These are phyloP conservation scores for Tenthredo distinguenda DNA, from an alignment of 2,888 invertebrate genomes.

Conservation along the genomic window DNA sequence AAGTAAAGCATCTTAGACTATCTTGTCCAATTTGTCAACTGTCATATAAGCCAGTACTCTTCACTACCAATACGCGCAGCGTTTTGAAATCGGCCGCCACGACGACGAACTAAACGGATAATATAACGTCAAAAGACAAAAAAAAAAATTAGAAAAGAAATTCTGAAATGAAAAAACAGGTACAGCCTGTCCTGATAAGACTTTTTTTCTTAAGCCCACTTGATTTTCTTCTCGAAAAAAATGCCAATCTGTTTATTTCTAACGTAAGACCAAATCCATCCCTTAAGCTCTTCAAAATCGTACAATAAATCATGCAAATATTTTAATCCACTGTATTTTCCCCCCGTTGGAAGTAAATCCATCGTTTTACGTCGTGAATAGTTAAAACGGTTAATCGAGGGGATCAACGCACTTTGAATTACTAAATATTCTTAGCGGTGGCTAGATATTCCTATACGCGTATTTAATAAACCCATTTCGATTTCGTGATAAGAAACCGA, in stretches of 20 bases:
- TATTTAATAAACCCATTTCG: neutral
- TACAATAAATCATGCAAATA: slow-evolving; percentile 10
- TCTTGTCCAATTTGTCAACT: neutral
- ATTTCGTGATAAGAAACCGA: neutral
- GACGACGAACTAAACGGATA: neutral
- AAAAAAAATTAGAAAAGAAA: neutral
- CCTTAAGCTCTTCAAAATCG: neutral
- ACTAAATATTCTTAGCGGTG: neutral
- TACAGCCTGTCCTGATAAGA: neutral
- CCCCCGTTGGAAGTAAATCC: neutral
- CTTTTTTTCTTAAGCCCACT: neutral
- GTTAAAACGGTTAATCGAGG: neutral
- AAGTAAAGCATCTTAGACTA: too few relatives aligned
- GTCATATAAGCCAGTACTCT: neutral
- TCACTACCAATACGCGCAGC: neutral
- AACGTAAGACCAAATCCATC: neutral
- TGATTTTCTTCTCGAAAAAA: neutral
- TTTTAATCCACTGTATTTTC: neutral
- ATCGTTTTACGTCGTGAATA: slow-evolving; percentile 10
- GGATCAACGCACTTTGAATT: neutral
- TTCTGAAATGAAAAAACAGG: neutral
- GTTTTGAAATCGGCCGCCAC: neutral
- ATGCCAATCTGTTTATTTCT: neutral
- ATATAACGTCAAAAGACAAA: neutral
- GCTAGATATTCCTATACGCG: neutral